Evolutionary conservation across 2,797 vertebrate genomes (phyloP).

Genomic region (Podargus strigoides): DNA sequence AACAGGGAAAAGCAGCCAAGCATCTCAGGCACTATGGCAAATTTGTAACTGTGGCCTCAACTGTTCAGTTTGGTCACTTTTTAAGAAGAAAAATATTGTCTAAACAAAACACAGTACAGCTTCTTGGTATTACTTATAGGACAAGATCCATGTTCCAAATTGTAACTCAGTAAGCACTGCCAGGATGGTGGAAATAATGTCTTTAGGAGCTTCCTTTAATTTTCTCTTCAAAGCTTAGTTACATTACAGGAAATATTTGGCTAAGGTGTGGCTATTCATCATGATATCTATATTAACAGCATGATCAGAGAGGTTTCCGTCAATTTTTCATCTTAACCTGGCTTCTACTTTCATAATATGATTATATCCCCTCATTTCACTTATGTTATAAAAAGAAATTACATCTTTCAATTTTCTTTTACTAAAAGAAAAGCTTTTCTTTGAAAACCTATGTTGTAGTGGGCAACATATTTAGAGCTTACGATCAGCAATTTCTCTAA

Average conservation of each 20-base stretch:
- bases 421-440: constrained; percentile 51
- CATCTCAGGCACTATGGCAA: not conserved
- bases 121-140: not conserved
- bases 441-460: constrained; percentile 28
- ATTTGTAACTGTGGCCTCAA: not conserved
- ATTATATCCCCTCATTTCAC: constrained; percentile 26
- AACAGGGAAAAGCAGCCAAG: not conserved
- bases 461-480: constrained; percentile 67
- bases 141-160: not conserved
- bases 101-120: not conserved
- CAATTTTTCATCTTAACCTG: constrained; percentile 53
- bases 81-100: not conserved
- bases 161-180: not conserved
- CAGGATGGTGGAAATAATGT: not conserved
- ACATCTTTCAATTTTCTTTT: constrained; percentile 54
- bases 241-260: constrained; percentile 59
- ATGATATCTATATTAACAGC: constrained; percentile 17
- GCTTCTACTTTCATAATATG: constrained; percentile 59
- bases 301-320: constrained; percentile 4
- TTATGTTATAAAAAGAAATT: constrained; percentile 58
- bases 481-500: constrained; percentile 74
- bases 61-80: not conserved
- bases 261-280: constrained; percentile 41
- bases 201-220: not conserved
- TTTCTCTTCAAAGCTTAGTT: constrained; percentile 33